Conservation (phyloP, 2,888 invertebrate genomes). For the Eubasilissa splendida region DNA sequence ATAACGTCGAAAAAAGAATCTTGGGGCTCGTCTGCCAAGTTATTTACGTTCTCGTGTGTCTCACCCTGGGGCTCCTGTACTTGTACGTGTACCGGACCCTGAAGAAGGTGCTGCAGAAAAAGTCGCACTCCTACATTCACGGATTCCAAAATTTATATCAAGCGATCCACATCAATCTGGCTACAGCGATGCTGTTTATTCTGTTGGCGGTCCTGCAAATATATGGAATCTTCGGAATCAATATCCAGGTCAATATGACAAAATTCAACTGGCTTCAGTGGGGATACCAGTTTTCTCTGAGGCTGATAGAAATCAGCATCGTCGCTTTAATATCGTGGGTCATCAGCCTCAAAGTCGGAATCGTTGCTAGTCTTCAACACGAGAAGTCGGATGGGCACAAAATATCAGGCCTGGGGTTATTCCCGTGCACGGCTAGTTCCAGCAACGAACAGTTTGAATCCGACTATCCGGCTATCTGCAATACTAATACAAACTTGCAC, state of each 20-base stretch:
- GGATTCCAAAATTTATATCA: slow-evolving; percentile 87
- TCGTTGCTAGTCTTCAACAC: slow-evolving; percentile 75
- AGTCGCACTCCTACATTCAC: slow-evolving; percentile 85
- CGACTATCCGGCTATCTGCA: slow-evolving; percentile 89
- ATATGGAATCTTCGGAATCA: slow-evolving; percentile 77
- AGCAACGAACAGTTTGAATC: slow-evolving; percentile 88
- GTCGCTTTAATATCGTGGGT: slow-evolving; percentile 91
- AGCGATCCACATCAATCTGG: slow-evolving; percentile 91
- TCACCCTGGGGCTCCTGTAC: slow-evolving; percentile 88
- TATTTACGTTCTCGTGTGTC: slow-evolving; percentile 88
- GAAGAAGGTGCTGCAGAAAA: slow-evolving; percentile 81
- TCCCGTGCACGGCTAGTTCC: slow-evolving; percentile 87
- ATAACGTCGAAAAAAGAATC: slow-evolving; percentile 73
- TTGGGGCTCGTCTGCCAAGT: slow-evolving; percentile 86
- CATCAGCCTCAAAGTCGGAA: slow-evolving; percentile 80
- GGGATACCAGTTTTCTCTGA: slow-evolving; percentile 90
- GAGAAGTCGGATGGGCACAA: slow-evolving; percentile 80
- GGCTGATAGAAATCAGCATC: slow-evolving; percentile 90
- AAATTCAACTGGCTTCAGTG: slow-evolving; percentile 92
- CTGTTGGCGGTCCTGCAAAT: slow-evolving; percentile 88
- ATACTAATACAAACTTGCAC: slow-evolving; percentile 87
- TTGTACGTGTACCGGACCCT: slow-evolving; percentile 87
- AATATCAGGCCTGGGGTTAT: slow-evolving; percentile 84
- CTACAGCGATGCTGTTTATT: slow-evolving; percentile 88
- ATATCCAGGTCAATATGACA: slow-evolving; percentile 71